Evolutionary conservation across 1,140 invertebrate genomes (phyloP).

Genomic region (Psix sp.): DNA sequence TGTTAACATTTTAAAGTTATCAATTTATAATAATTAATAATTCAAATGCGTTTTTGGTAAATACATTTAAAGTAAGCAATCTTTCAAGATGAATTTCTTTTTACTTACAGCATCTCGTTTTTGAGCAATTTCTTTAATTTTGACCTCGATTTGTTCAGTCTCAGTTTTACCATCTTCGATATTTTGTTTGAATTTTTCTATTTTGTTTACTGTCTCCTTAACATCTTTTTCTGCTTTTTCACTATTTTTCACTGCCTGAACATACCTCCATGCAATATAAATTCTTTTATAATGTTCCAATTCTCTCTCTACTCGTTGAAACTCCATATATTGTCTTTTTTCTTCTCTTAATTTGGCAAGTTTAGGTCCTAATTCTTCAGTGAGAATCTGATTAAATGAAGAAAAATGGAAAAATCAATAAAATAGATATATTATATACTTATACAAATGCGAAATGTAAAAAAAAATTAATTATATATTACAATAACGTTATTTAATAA

Average conservation of each 20-base stretch:
- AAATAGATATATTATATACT: no score
- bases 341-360: constrained; percentile 92
- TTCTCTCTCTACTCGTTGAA: constrained; percentile 90
- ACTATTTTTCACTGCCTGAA: constrained; percentile 77
- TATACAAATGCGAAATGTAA: no score
- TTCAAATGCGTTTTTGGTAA: no score
- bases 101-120: constrained; percentile 80
- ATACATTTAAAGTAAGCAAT: no score
- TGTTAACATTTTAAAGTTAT: no score
- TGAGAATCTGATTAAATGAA: constrained; percentile 81
- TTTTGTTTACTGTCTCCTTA: constrained; percentile 76
- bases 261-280: constrained; percentile 86
- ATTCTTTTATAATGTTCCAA: constrained; percentile 90
- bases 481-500: constrained; percentile 1
- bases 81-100: no score
- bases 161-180: constrained; percentile 79
- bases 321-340: constrained; percentile 90
- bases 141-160: constrained; percentile 78
- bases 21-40: no score
- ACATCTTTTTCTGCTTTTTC: constrained; percentile 78
- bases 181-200: constrained; percentile 77
- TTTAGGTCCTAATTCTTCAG: constrained; percentile 92
- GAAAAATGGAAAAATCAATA: constrained; percentile 1
- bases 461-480: no score
- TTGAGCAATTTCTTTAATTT: constrained; percentile 77